Evolutionary conservation across 1,140 invertebrate species (phyloP).

Genomic region (Euwallacea similis): DNA sequence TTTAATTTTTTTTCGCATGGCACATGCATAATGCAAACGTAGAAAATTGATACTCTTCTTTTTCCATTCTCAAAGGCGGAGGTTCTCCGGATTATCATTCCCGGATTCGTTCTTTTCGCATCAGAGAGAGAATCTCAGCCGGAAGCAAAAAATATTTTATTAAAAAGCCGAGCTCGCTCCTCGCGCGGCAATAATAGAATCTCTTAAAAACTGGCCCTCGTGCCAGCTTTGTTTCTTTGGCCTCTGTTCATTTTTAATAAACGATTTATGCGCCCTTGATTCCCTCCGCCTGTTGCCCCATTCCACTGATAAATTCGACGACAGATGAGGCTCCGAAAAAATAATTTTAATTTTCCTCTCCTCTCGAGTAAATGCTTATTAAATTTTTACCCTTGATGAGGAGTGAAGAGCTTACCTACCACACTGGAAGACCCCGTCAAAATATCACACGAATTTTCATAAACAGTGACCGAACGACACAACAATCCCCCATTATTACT

Average conservation of each 20-base stretch:
- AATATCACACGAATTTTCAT: constrained; percentile 2
- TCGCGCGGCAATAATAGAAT: constrained; percentile 11
- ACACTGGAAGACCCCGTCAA: not conserved
- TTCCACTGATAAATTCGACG: not conserved
- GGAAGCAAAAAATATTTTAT: constrained; percentile 16
- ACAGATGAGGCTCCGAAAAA: no score
- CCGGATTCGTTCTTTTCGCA: constrained; percentile 1
- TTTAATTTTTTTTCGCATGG: not conserved
- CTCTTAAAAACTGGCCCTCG: constrained; percentile 5
- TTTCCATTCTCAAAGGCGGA: constrained; percentile 3
- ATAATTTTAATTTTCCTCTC: no score
- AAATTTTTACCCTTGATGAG: no score
- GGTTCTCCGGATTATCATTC: constrained; percentile 5
- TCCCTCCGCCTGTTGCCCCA: not conserved
- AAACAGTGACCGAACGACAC: constrained; percentile 6
- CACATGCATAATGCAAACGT: constrained; percentile 6
- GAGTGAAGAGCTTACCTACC: no score
- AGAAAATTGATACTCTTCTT: constrained; percentile 12
- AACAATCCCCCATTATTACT: constrained; percentile 18
- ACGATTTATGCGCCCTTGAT: not conserved
- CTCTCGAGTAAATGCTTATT: no score
- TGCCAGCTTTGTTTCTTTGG: constrained; percentile 13
- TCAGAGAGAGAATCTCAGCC: constrained; percentile 7
- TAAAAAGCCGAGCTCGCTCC: constrained; percentile 8
- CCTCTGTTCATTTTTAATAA: constrained; percentile 2